Percentiles rank a stretch among this genome's conserved stretches.
phyloP scores from a whole-genome alignment of 2,888 invertebrate species.

The Dysmachus trigonus region DNA sequence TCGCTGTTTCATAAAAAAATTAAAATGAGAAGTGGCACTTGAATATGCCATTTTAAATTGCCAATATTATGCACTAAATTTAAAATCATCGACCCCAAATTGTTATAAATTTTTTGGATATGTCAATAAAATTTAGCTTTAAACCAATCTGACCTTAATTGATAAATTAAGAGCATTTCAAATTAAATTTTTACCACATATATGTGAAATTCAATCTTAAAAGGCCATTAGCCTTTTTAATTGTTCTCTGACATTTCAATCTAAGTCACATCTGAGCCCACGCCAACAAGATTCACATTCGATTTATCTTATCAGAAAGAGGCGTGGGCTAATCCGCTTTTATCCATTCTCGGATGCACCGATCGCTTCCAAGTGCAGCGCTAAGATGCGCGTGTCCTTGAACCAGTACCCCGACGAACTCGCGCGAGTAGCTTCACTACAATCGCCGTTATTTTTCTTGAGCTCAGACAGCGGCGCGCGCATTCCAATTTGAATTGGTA shows the following conservation, averaged over 20 bases:
- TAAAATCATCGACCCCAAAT: no score
- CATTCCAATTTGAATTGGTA: background rate
- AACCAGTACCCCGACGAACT: background rate
- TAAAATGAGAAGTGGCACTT: no score
- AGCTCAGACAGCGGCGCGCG: background rate
- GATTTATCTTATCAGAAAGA: background rate
- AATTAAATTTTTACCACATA: no score
- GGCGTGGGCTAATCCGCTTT: background rate
- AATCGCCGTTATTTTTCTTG: background rate
- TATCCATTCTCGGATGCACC: background rate
- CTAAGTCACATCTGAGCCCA: background rate
- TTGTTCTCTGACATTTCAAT: background rate
- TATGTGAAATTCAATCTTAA: background rate
- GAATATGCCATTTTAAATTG: no score
- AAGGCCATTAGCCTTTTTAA: background rate
- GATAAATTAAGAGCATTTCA: no score
- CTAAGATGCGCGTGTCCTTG: background rate
- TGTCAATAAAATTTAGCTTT: no score
- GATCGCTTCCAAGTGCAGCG: background rate
- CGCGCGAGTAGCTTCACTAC: background rate
- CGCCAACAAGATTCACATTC: background rate
- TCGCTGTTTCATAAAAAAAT: no score
- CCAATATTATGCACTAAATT: no score
- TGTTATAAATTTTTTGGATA: no score
- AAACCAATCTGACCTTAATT: no score